These are phyloP conservation scores for Drosophila paranaensis DNA, from an alignment of 2,888 invertebrate species.

Conservation along the genomic window DNA sequence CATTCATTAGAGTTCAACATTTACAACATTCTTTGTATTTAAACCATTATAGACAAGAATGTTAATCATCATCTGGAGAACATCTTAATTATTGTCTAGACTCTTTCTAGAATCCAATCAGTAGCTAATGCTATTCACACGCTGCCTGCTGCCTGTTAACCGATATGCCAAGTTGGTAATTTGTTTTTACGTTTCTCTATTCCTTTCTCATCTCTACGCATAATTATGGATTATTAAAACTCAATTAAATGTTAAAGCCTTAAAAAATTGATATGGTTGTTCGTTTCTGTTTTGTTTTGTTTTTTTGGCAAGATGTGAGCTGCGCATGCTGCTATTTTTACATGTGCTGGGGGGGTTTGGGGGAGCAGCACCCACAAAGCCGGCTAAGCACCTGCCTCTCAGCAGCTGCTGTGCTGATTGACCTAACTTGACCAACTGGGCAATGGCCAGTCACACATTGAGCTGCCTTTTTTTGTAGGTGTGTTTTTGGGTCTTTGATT, in stretches of 20 bases:
- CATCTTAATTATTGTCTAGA: conserved; percentile 36
- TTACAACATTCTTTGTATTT: too few relatives aligned
- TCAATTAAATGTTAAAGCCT: conserved; percentile 66
- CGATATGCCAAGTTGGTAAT: conserved; percentile 55
- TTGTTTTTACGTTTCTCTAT: conserved; percentile 18
- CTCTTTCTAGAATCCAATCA: conserved; percentile 11
- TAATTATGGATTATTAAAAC: conserved; percentile 78
- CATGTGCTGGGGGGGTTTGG: conserved; percentile 12
- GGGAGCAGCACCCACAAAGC: conserved; percentile 52
- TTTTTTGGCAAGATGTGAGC: conserved; percentile 20
- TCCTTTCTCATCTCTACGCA: conserved; percentile 39
- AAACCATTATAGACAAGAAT: background rate
- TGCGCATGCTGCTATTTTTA: conserved; percentile 43
- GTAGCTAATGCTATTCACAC: conserved; percentile 60
- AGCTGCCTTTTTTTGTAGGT: conserved; percentile 36
- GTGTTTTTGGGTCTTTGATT: conserved; percentile 41
- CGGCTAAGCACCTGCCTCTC: conserved; percentile 41
- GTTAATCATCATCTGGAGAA: conserved; percentile 13
- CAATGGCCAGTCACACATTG: conserved; percentile 41
- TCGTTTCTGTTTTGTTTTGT: background rate
- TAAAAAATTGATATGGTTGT: conserved; percentile 11
- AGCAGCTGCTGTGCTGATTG: conserved; percentile 43
- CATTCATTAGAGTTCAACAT: background rate
- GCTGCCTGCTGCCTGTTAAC: conserved; percentile 62
- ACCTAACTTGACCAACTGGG: conserved; percentile 38